A percentile compares a stretch with the other conserved stretches of the same genome.
phyloP scores from a whole-genome alignment of 2,888 invertebrate genomes.

The Agrotis ipsilon region DNA sequence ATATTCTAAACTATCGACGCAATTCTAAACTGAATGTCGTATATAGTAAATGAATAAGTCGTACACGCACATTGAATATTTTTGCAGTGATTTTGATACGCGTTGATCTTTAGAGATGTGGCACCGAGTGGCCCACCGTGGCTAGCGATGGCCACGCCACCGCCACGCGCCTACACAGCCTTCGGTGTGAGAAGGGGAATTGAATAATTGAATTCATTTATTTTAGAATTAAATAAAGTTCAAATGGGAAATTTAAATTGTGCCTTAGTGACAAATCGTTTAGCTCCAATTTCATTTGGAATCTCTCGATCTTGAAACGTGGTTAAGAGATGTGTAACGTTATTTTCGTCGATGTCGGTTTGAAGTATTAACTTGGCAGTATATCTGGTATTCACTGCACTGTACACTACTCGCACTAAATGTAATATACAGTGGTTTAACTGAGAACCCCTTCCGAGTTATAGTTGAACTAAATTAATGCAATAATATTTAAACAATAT shows the following conservation, averaged over 20 bases:
- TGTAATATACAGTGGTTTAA: constrained; percentile 73
- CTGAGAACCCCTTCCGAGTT: constrained; percentile 80
- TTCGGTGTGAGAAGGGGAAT: constrained; percentile 74
- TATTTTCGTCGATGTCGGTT: constrained; percentile 66
- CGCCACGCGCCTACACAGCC: constrained; percentile 32
- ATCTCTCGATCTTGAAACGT: constrained; percentile 72
- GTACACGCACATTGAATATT: constrained; percentile 70
- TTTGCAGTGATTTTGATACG: constrained; percentile 70
- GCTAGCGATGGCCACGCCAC: constrained; percentile 20
- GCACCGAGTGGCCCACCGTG: constrained; percentile 21
- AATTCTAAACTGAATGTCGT: constrained; percentile 69
- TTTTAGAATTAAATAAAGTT: constrained; percentile 88
- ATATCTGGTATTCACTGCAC: constrained; percentile 77
- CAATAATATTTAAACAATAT: constrained; percentile 87
- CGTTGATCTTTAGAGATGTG: constrained; percentile 63
- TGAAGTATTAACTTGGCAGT: constrained; percentile 73
- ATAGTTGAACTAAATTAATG: constrained; percentile 80
- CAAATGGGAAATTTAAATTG: constrained; percentile 89
- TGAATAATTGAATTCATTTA: constrained; percentile 85
- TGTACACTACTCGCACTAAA: constrained; percentile 81
- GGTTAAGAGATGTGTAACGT: constrained; percentile 65
- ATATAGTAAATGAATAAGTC: constrained; percentile 59
- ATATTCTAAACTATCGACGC: constrained; percentile 67
- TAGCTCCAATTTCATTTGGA: constrained; percentile 83
- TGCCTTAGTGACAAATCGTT: constrained; percentile 89